These are phyloP conservation scores for Drosophila saltans DNA, from an alignment of 1,140 invertebrate species.

Conservation along the genomic window DNA sequence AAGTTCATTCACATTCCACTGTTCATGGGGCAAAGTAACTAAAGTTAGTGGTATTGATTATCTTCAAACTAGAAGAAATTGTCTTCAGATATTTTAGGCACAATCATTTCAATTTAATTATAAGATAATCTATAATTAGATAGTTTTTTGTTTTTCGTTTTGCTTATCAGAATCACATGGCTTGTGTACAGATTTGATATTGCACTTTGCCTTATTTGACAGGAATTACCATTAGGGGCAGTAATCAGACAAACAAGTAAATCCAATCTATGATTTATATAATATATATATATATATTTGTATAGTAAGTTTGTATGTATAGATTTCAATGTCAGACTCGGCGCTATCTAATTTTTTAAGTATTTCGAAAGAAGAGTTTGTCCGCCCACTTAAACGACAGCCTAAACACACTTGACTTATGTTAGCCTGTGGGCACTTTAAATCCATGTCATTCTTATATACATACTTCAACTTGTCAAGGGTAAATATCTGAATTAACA, in stretches of 20 bases:
- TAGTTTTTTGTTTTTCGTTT: conserved; percentile 2
- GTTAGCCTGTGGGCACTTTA: conserved; percentile 16
- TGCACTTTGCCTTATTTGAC: neutral
- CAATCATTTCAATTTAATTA: conserved; percentile 7
- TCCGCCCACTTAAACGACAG: conserved; percentile 11
- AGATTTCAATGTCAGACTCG: neutral
- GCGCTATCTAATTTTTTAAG: neutral
- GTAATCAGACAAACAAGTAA: neutral
- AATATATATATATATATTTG: neutral
- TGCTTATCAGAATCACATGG: conserved; percentile 4
- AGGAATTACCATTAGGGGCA: neutral
- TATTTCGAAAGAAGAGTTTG: conserved; percentile 8
- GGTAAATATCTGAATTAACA: conserved; percentile 18
- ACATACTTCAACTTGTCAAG: conserved; percentile 32
- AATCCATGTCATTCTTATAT: conserved; percentile 8
- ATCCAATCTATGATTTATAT: conserved; percentile 1
- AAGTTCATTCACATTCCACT: too few species aligned
- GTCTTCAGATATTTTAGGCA: too few species aligned
- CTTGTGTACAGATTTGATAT: neutral
- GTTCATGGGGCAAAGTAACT: too few species aligned
- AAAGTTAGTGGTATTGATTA: too few species aligned
- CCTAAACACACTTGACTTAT: conserved; percentile 7
- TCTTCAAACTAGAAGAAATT: too few species aligned
- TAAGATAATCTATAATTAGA: neutral
- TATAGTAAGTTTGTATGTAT: neutral